phyloP scores from a whole-genome alignment of 2,113 vertebrate genomes.

The Muntiacus muntjak region DNA sequence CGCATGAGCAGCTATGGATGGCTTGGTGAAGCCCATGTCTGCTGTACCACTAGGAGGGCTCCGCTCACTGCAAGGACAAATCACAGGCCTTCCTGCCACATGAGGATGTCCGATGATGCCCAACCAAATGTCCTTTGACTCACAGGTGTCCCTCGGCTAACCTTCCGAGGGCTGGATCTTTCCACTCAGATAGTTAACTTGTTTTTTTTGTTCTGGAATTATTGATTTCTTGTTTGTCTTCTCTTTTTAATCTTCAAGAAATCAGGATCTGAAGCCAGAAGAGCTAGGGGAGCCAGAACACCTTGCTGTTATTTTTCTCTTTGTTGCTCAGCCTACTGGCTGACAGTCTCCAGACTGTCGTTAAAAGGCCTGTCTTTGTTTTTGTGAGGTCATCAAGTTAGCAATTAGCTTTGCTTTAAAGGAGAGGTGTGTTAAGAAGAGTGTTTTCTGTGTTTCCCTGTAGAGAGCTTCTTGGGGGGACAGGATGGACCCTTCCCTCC shows the following conservation, averaged over 20 bases:
- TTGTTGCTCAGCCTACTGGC: not conserved
- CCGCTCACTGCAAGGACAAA: not conserved
- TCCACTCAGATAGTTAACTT: not conserved
- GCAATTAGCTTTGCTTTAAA: not conserved
- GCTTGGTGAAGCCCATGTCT: not conserved
- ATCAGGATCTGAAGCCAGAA: not conserved
- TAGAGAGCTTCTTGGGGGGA: not conserved
- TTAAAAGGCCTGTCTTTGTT: not conserved
- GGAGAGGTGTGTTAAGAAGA: not conserved
- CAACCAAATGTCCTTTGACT: rapidly evolving
- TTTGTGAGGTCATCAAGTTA: not conserved
- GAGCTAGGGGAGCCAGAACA: not conserved
- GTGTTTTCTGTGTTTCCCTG: not conserved
- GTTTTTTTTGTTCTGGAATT: not conserved
- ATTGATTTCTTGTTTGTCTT: not conserved
- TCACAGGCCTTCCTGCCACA: not conserved
- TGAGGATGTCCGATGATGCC: rapidly evolving
- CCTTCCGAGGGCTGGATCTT: not conserved
- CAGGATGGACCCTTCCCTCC: too few species aligned
- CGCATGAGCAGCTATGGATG: rapidly evolving
- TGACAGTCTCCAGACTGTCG: not conserved
- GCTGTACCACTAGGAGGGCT: rapidly evolving
- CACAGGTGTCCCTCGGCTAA: not conserved
- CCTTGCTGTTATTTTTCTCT: not conserved
- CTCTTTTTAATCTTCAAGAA: slow-evolving; percentile 14